Evolutionary conservation across 2,113 vertebrate genomes (phyloP), one percentile per base, ranked within the genome.

Genomic region (Lasiurus cinereus): DNA sequence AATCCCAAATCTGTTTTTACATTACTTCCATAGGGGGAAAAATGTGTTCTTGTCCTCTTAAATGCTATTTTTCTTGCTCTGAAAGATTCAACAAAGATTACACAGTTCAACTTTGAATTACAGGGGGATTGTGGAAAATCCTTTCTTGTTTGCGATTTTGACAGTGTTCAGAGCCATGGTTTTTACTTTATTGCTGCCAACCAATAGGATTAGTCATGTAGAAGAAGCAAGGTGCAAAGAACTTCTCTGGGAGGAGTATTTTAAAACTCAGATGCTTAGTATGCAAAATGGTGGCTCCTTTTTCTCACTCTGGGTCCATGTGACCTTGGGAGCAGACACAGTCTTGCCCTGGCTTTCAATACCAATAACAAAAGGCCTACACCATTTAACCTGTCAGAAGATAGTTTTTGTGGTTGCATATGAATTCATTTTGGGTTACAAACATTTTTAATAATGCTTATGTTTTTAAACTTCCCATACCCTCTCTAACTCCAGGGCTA

Each of bases 341-440:
- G 43, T 52, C 31, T 46, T 19, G 31, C 33, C 22, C 33, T 50
- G 4, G 29, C 76, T 91, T 94, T 85, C 33, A 88, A 29, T 15
- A 66, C 33, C 1, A 56, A n/a, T 1, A 24, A 52, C 24, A 43
- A 27, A 73, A 43, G 46, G 8, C 33, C 43, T 9, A 50, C 66
- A 33, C 5, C 64, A 24, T 43, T 86, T 21, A 62, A 46, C 33
- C 67, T 64, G 33, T 64, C 39, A 48, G 33, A 86, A 43, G 52
- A 22, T 11, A 79, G 31, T 24, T 69, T 70, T 48, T 69, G 85
- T 72, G 59, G 2, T 29, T 92, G 33, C 29, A 7, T 54, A 72
- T 92, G 85, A 86, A 96, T 83, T 96, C 29, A 43, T n/a, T 83
- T 93, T 91, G 62, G 15, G 18, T 93, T 93, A 43, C 48, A 88